phyloP scores from a whole-genome alignment of 2,113 vertebrate genomes.

The Enhydra lutris region DNA sequence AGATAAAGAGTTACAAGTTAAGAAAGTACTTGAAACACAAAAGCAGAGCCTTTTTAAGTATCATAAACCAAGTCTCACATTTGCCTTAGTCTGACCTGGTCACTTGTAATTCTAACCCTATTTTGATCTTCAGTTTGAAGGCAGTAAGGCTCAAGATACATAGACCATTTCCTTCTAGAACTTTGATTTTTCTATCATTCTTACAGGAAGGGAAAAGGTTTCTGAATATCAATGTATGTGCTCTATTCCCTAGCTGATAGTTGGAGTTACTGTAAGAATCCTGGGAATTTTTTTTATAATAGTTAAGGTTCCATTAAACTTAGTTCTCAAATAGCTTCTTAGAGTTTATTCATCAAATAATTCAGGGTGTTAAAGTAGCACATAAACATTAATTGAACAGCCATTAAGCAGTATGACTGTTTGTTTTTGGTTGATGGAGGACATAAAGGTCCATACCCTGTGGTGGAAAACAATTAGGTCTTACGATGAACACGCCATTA shows the following conservation, averaged over 20 bases:
- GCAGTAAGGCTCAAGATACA: background rate
- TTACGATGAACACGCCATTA: constrained; percentile 72
- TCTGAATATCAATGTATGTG: background rate
- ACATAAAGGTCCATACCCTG: constrained; percentile 77
- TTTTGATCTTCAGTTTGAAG: constrained; percentile 41
- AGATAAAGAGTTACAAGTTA: constrained; percentile 11
- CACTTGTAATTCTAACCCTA: constrained; percentile 42
- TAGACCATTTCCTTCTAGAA: background rate
- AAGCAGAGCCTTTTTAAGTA: background rate
- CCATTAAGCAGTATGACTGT: constrained; percentile 74
- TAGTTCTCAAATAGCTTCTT: constrained; percentile 71
- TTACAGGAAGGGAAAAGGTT: background rate
- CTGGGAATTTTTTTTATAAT: constrained; percentile 57
- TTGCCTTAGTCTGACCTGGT: background rate
- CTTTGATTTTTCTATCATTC: constrained; percentile 30
- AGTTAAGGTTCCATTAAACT: constrained; percentile 57
- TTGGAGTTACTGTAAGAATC: background rate
- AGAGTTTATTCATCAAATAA: constrained; percentile 72
- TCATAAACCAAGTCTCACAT: constrained; percentile 42
- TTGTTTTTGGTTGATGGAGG: constrained; percentile 78
- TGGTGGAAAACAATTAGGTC: constrained; percentile 80
- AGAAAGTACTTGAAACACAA: constrained; percentile 18
- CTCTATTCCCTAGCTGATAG: background rate
- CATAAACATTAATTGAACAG: constrained; percentile 80
- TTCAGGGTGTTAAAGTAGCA: constrained; percentile 73